These are phyloP conservation scores for Tragelaphus scriptus DNA, from an alignment of 2,113 vertebrate genomes.

Conservation along the genomic window DNA sequence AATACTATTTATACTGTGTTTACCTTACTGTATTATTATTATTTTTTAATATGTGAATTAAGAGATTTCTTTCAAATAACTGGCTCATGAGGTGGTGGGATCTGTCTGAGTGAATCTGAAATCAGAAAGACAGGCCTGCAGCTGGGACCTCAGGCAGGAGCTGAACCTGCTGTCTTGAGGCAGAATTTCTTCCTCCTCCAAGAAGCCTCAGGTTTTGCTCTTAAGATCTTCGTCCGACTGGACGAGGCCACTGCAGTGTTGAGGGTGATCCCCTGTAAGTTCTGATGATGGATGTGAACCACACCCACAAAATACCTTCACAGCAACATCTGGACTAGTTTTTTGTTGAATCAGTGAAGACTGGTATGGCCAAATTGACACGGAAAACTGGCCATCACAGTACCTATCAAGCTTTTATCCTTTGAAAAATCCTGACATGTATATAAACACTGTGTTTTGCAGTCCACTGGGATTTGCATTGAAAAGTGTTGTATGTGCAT, in stretches of 20 bases:
- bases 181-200: not conserved
- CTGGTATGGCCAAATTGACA: not conserved
- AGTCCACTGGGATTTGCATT: not conserved
- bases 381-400: no score
- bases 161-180: not conserved
- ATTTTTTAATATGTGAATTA: not conserved
- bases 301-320: not conserved
- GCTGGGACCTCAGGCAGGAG: not conserved
- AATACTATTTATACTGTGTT: not conserved
- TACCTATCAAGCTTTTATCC: not conserved
- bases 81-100: not conserved
- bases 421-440: not conserved
- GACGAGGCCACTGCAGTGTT: no score
- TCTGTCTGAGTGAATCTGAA: not conserved
- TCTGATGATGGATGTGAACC: not conserved
- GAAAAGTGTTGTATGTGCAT: not conserved
- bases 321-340: not conserved
- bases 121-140: not conserved
- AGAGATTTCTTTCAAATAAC: not conserved
- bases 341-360: not conserved
- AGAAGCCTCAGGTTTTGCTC: not conserved
- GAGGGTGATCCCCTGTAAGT: not conserved
- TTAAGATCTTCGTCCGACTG: not conserved
- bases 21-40: not conserved
- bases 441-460: not conserved